Evolutionary conservation across 2,888 invertebrate genomes (phyloP).

Genomic region (Listrodromus nycthemerus): DNA sequence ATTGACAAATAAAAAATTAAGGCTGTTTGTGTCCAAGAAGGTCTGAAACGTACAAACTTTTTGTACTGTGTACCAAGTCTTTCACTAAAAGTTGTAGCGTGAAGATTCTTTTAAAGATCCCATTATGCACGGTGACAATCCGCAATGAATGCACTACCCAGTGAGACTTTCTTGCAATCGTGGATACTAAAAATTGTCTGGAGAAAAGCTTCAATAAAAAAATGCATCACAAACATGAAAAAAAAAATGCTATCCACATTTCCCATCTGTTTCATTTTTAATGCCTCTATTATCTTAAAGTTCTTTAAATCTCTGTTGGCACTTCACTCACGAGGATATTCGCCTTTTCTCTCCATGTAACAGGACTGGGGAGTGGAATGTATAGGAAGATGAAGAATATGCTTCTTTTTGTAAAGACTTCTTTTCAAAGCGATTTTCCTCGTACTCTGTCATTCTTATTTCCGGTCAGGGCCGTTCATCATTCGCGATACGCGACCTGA

Average conservation of each 20-base stretch:
- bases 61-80: not conserved
- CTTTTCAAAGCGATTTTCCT: conserved; percentile 58
- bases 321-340: conserved; percentile 34
- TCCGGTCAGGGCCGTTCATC: conserved; percentile 65
- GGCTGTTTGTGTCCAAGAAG: too few relatives aligned
- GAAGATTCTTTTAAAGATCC: not conserved
- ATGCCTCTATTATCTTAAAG: conserved; percentile 45
- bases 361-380: conserved; percentile 7
- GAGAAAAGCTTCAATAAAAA: conserved; percentile 37
- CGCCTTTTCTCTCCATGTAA: conserved; percentile 24
- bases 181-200: not conserved
- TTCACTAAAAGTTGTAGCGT: not conserved
- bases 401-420: conserved; percentile 44
- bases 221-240: not conserved
- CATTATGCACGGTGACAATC: not conserved
- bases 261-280: conserved; percentile 27
- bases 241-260: conserved; percentile 19
- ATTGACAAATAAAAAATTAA: too few relatives aligned
- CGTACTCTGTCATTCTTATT: conserved; percentile 59
- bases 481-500: conserved; percentile 33
- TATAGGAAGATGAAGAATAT: conserved; percentile 46
- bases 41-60: too few relatives aligned
- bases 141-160: not conserved
- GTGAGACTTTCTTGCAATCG: not conserved
- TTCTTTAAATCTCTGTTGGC: conserved; percentile 59